These are phyloP conservation scores for Chlamydotis undulata DNA, from an alignment of 2,113 vertebrate genomes.

Conservation along the genomic window DNA sequence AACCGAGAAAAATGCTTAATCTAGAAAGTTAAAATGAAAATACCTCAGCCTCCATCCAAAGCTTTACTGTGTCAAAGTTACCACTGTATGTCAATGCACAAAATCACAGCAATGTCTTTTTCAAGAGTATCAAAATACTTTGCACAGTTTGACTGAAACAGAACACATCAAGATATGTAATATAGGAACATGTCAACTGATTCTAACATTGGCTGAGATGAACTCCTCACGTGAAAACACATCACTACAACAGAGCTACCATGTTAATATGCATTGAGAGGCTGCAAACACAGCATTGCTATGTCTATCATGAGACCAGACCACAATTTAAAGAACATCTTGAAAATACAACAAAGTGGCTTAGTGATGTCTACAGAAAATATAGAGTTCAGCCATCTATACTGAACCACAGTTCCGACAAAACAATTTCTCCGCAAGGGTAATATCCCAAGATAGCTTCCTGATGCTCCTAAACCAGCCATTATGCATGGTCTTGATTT, in stretches of 20 bases:
- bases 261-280: not conserved
- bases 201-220: not conserved
- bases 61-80: not conserved
- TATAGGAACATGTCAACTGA: not conserved
- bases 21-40: not conserved
- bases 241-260: not conserved
- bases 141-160: not conserved
- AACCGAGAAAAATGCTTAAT: not conserved
- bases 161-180: not conserved
- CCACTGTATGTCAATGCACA: too few species aligned
- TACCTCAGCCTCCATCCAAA: not conserved
- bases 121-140: not conserved
- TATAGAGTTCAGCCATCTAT: not conserved
- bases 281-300: not conserved
- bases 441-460: not conserved
- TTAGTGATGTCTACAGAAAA: not conserved
- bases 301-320: not conserved
- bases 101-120: not conserved
- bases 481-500: not conserved
- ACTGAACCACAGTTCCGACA: accelerated
- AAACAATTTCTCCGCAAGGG: not conserved
- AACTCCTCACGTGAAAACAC: not conserved
- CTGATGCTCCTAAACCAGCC: not conserved
- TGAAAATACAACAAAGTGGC: not conserved
- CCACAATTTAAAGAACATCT: not conserved